Base-by-base conservation (phyloP, 2,113 vertebrate genomes). In the Atherinomorus stipes region DNA sequence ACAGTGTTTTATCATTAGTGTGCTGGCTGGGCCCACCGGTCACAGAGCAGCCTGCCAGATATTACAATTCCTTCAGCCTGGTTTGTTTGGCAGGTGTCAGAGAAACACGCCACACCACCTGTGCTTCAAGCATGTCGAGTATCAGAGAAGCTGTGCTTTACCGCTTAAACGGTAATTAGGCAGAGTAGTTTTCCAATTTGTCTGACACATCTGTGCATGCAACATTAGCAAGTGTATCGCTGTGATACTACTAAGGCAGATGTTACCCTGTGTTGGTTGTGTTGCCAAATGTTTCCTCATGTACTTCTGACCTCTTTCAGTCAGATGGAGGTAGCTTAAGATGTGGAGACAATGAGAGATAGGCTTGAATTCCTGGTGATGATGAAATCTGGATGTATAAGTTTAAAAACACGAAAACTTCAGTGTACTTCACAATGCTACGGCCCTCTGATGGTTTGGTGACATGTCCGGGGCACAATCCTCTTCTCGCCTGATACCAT, bases 1-100 rank as follows among this genome's bases (percentile, higher is more conserved):
- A 53, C 25, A 31, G 65, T 16, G 22, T 75, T 85, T 78, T 65
- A 78, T 79, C 78, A 79, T 75, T 60, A 59, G 22, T 64, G 18
- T 11, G 49, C 61, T 53, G 76, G 61, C 54, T 34, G 28, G 54
- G 49, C 37, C 26, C 61, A 31, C 28, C 5, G 62, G 58, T 70
- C 61, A 72, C 44, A 2, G 19, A 64, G 81, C 71, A 66, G 71
- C 60, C 51, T 16, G 77, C 74, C 80, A 74, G 72, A 52, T 53
- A 68, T 37, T 64, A 53, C 57, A 71, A 62, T 56, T 6, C 2
- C 58, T 68, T 65, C 37, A 64, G 49, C 63, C 59, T 42, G 63
- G 45, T 22, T 52, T 52, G 34, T 71, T 70, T 81, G 54, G 26
- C 51, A 59, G 45, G 42, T 64, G 40, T 62, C 31, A 67, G 28